These are phyloP conservation scores for Sapayoa aenigma DNA, from an alignment of 2,113 vertebrate species.

Conservation along the genomic window DNA sequence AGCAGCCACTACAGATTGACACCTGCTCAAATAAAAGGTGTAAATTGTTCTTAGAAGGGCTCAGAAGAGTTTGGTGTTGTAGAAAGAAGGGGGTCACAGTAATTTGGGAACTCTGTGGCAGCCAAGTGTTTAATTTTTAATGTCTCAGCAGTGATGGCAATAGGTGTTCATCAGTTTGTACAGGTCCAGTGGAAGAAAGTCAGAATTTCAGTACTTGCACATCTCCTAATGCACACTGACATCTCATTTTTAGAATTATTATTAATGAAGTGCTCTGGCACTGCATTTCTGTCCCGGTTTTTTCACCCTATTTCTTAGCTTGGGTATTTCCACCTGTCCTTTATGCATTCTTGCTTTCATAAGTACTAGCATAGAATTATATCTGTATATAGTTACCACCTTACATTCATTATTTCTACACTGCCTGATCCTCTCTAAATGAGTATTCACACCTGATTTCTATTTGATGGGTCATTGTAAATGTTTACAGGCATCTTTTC, in stretches of 20 bases:
- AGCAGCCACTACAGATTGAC: background rate
- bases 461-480: background rate
- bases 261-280: background rate
- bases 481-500: background rate
- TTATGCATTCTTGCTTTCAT: background rate
- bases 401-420: background rate
- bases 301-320: background rate
- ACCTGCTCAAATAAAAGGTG: background rate
- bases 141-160: background rate
- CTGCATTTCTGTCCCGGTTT: background rate
- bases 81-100: background rate
- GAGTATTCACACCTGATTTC: background rate
- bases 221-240: background rate
- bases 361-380: background rate
- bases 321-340: background rate
- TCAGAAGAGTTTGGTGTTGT: background rate
- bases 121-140: background rate
- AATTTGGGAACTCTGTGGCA: background rate
- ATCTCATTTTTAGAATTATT: background rate
- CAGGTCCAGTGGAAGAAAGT: background rate
- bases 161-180: background rate
- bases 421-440: background rate
- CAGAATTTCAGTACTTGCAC: background rate
- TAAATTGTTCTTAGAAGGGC: background rate
- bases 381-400: background rate